Conservation (phyloP, 2,113 vertebrate species). For the Lanius collurio region DNA sequence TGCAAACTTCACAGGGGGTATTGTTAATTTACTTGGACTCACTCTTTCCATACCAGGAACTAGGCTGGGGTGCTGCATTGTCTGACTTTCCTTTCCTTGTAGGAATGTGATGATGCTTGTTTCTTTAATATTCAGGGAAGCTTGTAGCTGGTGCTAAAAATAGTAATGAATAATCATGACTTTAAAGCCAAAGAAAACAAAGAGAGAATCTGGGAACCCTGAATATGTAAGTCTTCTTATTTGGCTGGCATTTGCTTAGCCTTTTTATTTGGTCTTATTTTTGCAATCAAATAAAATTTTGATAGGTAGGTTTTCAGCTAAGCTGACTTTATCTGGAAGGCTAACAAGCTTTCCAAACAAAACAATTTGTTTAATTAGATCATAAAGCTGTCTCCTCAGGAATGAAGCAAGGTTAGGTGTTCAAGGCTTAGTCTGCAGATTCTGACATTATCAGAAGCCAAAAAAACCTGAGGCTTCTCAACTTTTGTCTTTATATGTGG, state of each 20-base stretch:
- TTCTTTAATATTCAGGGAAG: neutral
- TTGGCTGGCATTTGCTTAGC: neutral
- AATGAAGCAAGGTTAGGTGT: neutral
- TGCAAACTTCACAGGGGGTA: neutral
- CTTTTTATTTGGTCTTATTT: neutral
- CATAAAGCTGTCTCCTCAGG: neutral
- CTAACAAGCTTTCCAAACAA: conserved; percentile 6
- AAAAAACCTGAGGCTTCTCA: neutral
- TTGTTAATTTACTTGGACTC: neutral
- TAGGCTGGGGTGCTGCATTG: neutral
- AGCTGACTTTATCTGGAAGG: neutral
- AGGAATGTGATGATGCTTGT: neutral
- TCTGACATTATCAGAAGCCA: neutral
- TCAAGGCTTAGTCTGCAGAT: neutral
- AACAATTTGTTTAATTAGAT: neutral
- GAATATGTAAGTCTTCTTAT: neutral
- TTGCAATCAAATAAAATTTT: neutral
- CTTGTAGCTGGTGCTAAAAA: neutral
- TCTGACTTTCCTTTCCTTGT: neutral
- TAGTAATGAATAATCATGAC: neutral
- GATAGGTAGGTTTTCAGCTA: neutral
- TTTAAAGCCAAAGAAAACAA: neutral
- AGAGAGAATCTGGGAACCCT: neutral
- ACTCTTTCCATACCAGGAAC: neutral
- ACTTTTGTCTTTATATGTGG: neutral